Percentiles rank a stretch among this genome's conserved stretches.
Conservation (phyloP, 2,888 invertebrate species). For the Limnephilus rhombicus region DNA sequence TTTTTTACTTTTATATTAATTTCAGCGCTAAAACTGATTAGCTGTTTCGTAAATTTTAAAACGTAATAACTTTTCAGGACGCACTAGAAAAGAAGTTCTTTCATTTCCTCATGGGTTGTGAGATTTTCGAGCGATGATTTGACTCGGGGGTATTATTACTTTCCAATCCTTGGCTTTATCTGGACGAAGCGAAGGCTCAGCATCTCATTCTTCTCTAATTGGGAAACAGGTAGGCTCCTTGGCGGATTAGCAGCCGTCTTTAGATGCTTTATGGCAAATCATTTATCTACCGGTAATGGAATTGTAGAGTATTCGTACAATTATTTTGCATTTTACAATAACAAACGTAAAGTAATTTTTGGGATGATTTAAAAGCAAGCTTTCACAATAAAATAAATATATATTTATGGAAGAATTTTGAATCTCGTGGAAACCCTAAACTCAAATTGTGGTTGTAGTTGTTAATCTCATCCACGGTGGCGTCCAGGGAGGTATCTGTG, state of each 20-base stretch:
- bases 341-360: neutral
- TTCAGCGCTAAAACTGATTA: neutral
- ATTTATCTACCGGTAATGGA: neutral
- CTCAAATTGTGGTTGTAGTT: neutral
- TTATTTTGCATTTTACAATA: neutral
- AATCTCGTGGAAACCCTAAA: neutral
- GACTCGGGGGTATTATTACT: neutral
- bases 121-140: neutral
- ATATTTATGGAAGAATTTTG: no score
- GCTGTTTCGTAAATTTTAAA: neutral
- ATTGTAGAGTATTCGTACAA: neutral
- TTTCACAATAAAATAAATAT: neutral
- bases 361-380: no score
- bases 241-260: slow-evolving; percentile 18
- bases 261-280: slow-evolving; percentile 34
- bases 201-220: slow-evolving; percentile 18
- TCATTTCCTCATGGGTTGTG: neutral
- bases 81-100: neutral
- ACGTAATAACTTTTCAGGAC: neutral
- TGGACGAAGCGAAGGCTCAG: neutral
- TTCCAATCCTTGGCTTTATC: neutral
- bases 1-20: neutral
- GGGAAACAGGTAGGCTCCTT: slow-evolving; percentile 31
- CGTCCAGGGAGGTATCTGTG: neutral
- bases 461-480: neutral